phyloP scores from a whole-genome alignment of 2,113 vertebrate genomes.

The Sinosuthora webbiana region DNA sequence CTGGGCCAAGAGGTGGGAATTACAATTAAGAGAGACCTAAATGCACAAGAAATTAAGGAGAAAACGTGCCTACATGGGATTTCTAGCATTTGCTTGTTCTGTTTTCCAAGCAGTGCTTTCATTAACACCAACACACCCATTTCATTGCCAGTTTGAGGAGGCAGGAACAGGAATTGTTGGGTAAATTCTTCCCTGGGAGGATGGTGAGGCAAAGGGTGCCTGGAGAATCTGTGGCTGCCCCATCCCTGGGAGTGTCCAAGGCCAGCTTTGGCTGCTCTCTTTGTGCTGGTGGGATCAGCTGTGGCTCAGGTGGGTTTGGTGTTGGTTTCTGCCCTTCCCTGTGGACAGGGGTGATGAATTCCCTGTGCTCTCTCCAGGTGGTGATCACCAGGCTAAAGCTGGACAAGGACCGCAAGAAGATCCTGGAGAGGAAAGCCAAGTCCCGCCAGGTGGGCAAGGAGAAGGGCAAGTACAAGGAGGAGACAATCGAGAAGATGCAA shows the following conservation, averaged over 20 bases:
- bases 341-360: neutral
- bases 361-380: conserved; percentile 72
- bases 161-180: neutral
- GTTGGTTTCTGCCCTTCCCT: neutral
- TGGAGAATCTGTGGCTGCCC: neutral
- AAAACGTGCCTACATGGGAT: rapidly evolving
- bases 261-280: neutral
- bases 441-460: conserved; percentile 92
- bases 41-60: neutral
- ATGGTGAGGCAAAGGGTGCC: neutral
- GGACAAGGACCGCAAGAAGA: conserved; percentile 95
- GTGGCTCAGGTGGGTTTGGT: neutral
- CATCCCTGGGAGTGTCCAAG: neutral
- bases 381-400: conserved; percentile 95
- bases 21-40: neutral
- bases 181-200: neutral
- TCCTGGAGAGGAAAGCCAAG: conserved; percentile 91
- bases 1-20: neutral
- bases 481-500: conserved; percentile 93
- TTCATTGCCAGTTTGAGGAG: neutral
- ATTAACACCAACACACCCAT: no score
- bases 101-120: neutral
- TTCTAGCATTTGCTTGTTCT: neutral
- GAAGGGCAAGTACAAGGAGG: conserved; percentile 98
- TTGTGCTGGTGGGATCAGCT: neutral